Evolutionary conservation across 2,797 vertebrate genomes (phyloP).

Genomic region (Ctenosaura bakeri): DNA sequence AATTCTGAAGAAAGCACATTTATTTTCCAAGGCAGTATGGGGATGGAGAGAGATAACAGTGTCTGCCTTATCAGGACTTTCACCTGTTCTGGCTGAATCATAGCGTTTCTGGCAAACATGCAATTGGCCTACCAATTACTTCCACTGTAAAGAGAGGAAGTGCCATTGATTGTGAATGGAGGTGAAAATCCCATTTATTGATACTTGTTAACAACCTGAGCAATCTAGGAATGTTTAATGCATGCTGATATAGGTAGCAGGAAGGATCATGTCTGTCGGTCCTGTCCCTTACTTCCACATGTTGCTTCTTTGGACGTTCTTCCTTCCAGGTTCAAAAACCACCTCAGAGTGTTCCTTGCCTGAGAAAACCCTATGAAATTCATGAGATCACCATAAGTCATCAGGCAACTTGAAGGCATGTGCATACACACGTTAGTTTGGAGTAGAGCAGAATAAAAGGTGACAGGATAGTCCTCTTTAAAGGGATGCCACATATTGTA

Average conservation of each 20-base stretch:
- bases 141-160: conserved; percentile 23
- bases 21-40: conserved; percentile 6
- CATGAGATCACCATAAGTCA: too few relatives aligned
- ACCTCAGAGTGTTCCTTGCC: too few relatives aligned
- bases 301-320: not conserved
- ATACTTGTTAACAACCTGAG: not conserved
- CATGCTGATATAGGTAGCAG: not conserved
- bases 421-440: too few relatives aligned
- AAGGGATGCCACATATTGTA: too few relatives aligned
- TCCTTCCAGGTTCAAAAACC: not conserved
- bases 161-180: conserved; percentile 16
- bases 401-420: too few relatives aligned
- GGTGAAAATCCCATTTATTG: not conserved
- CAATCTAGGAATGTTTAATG: not conserved
- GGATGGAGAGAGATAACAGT: not conserved
- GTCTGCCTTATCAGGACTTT: conserved; percentile 13
- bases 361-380: too few relatives aligned
- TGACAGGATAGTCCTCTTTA: too few relatives aligned
- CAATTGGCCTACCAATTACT: accelerated
- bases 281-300: not conserved
- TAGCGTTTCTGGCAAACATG: not conserved
- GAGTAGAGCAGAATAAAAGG: too few relatives aligned
- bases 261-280: not conserved
- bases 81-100: conserved; percentile 7
- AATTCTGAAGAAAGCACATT: not conserved